These are phyloP conservation scores for Hydropsyche tenuis DNA, from an alignment of 1,140 invertebrate genomes.

Conservation along the genomic window DNA sequence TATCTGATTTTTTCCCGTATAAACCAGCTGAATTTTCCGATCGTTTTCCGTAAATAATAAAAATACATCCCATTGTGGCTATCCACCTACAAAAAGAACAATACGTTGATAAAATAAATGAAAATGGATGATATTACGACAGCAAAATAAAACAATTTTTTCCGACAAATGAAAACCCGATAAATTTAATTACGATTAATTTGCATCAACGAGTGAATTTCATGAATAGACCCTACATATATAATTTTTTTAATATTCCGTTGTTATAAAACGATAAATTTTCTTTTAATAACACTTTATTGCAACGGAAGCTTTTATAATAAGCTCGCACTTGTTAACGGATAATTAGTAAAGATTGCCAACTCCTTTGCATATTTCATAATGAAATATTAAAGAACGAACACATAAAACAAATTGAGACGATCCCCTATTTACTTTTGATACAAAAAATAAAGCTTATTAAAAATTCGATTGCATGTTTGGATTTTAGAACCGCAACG, in stretches of 20 bases:
- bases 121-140: constrained; percentile 9
- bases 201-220: too few relatives aligned
- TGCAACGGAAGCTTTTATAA: background rate
- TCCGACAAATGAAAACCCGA: too few relatives aligned
- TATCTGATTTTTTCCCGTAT: too few relatives aligned
- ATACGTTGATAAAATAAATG: constrained; percentile 15
- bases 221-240: too few relatives aligned
- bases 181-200: too few relatives aligned
- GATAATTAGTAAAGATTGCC: constrained; percentile 14
- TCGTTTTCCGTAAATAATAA: too few relatives aligned
- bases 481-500: background rate
- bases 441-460: background rate
- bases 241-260: too few relatives aligned
- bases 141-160: too few relatives aligned
- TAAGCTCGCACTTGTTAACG: background rate
- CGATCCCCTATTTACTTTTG: background rate
- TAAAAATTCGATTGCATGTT: background rate
- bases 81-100: constrained; percentile 1
- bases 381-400: background rate
- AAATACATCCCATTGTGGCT: background rate
- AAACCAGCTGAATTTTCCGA: too few relatives aligned
- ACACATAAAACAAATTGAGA: too few relatives aligned
- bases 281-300: too few relatives aligned
- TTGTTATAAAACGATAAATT: too few relatives aligned
- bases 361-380: background rate